phyloP scores from a whole-genome alignment of 2,113 vertebrate species.

The Varanus salvator region DNA sequence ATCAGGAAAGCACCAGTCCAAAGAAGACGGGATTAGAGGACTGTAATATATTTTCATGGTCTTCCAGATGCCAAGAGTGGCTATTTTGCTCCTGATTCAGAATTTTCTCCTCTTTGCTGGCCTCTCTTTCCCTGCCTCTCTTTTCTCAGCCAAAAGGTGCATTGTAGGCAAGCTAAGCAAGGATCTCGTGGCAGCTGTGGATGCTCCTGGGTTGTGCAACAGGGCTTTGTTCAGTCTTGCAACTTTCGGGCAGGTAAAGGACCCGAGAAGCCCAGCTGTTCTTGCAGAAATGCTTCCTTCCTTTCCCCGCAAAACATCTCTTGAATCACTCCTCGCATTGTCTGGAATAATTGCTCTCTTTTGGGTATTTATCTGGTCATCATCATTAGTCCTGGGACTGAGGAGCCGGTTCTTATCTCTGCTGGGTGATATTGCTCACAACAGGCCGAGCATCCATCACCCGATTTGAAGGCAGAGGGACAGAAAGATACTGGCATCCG shows the following conservation, averaged over 20 bases:
- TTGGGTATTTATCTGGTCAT: not conserved
- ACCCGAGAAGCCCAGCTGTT: not conserved
- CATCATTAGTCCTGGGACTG: not conserved
- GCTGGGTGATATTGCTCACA: not conserved
- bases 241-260: not conserved
- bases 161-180: not conserved
- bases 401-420: conserved; percentile 16
- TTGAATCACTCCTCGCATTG: not conserved
- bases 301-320: not conserved
- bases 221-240: not conserved
- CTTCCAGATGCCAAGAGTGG: too few relatives aligned
- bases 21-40: not conserved
- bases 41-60: not conserved
- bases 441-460: not conserved
- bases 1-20: too few relatives aligned
- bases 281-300: not conserved
- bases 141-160: not conserved
- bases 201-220: not conserved
- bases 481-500: not conserved
- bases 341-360: conserved; percentile 3
- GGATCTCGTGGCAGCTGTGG: not conserved
- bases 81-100: too few relatives aligned
- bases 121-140: not conserved
- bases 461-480: conserved; percentile 12
- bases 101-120: not conserved